Evolutionary conservation across 2,113 vertebrate species (phyloP).

Genomic region (Apteryx owenii): DNA sequence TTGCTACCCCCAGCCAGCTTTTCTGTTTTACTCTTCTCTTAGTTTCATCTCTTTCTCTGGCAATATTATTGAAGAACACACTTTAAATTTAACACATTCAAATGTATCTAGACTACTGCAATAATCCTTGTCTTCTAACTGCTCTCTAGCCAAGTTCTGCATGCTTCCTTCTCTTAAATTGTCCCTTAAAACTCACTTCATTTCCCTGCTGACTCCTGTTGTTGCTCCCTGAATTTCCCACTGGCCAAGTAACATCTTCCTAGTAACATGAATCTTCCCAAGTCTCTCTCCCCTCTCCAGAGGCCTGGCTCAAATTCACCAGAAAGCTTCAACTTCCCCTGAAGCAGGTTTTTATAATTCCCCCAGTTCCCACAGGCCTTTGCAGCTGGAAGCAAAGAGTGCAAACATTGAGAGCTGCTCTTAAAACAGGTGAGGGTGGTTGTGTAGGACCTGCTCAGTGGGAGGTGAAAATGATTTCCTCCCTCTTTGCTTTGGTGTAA

Average conservation of each 20-base stretch:
- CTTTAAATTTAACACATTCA: not conserved
- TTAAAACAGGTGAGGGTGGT: not conserved
- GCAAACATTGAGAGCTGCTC: not conserved
- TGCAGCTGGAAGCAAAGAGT: not conserved
- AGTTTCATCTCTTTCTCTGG: not conserved
- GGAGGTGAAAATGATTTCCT: fast-evolving
- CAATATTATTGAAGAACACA: not conserved
- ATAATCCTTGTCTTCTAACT: not conserved
- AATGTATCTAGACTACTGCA: not conserved
- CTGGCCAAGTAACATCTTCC: not conserved
- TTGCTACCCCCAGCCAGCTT: not conserved
- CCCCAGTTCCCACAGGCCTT: not conserved
- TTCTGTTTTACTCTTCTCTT: not conserved
- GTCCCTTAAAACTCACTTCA: not conserved
- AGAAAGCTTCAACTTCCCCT: fast-evolving
- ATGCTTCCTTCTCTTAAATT: not conserved
- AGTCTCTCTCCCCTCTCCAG: not conserved
- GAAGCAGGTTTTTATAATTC: not conserved
- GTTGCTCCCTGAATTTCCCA: not conserved
- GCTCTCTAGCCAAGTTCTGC: not conserved
- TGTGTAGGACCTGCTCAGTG: not conserved
- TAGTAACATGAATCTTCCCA: not conserved
- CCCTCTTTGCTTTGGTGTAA: not conserved
- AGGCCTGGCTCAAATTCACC: not conserved
- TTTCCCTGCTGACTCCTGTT: not conserved